Evolutionary conservation across 2,113 vertebrate genomes (phyloP).

Genomic region (Physeter macrocephalus): DNA sequence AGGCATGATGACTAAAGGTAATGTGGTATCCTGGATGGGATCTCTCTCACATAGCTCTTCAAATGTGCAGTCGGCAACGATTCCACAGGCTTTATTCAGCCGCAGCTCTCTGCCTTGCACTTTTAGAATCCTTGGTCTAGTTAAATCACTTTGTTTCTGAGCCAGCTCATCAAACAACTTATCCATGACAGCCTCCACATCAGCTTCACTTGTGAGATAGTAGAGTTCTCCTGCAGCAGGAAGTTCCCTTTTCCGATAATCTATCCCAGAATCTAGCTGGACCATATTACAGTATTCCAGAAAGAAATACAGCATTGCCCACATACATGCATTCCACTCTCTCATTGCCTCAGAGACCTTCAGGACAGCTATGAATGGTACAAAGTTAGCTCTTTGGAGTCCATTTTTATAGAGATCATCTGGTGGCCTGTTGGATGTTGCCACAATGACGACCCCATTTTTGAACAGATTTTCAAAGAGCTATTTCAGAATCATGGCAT

Average conservation of each 20-base stretch:
- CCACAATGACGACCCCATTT: conserved; percentile 94
- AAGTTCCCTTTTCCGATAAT: conserved; percentile 89
- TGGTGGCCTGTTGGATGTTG: conserved; percentile 93
- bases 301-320: no score
- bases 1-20: no score
- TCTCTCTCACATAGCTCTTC: conserved; percentile 90
- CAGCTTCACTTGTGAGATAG: conserved; percentile 92
- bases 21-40: no score
- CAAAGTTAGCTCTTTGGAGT: conserved; percentile 97
- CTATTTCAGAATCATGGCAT: conserved; percentile 97
- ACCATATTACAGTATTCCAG: conserved; percentile 86
- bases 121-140: conserved; percentile 90
- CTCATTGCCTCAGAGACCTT: conserved; percentile 82
- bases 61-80: conserved; percentile 94
- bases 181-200: conserved; percentile 93
- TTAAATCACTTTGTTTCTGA: conserved; percentile 92
- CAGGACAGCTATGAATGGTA: conserved; percentile 94
- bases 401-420: conserved; percentile 98
- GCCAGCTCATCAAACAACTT: conserved; percentile 96
- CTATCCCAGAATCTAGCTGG: conserved; percentile 89
- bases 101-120: conserved; percentile 93
- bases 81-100: conserved; percentile 92
- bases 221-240: conserved; percentile 86
- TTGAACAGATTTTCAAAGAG: conserved; percentile 94
- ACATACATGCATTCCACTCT: no score